Percentiles rank a stretch among this genome's conserved stretches.
These are phyloP conservation scores for Anniella stebbinsi DNA, from an alignment of 2,797 vertebrate species.

Conservation along the genomic window DNA sequence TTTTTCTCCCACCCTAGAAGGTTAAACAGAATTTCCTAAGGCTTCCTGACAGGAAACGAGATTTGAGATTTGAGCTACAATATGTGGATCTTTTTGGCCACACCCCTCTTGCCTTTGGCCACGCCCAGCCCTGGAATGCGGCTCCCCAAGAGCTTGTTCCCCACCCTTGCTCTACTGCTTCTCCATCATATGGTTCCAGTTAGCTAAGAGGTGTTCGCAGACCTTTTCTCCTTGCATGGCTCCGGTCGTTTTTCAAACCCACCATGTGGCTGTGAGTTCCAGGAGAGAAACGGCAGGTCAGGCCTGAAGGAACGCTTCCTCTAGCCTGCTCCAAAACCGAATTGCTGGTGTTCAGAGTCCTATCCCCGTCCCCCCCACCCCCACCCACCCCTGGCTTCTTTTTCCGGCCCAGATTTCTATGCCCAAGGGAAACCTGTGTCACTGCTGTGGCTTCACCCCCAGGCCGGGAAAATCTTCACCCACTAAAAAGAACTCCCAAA, in stretches of 20 bases:
- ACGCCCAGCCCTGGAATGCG: not conserved
- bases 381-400: too few species aligned
- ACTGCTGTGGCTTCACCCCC: not conserved
- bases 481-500: not conserved
- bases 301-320: not conserved
- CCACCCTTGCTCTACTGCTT: not conserved
- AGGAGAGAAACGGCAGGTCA: fast-evolving
- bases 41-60: too few species aligned
- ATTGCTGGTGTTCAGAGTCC: too few species aligned
- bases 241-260: not conserved
- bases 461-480: not conserved
- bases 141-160: too few species aligned
- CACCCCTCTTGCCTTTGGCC: not conserved
- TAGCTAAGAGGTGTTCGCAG: not conserved
- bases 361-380: too few species aligned
- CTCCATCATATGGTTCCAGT: not conserved
- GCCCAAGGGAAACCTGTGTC: not conserved
- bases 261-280: not conserved
- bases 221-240: not conserved
- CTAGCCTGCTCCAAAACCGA: not conserved
- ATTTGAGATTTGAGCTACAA: too few species aligned
- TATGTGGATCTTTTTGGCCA: too few species aligned
- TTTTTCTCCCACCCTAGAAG: too few species aligned
- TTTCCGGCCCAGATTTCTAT: not conserved
- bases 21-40: too few species aligned